Evolutionary conservation across 2,113 vertebrate species (phyloP), one percentile per base, ranked within the genome.

Genomic region (Pavo muticus): DNA sequence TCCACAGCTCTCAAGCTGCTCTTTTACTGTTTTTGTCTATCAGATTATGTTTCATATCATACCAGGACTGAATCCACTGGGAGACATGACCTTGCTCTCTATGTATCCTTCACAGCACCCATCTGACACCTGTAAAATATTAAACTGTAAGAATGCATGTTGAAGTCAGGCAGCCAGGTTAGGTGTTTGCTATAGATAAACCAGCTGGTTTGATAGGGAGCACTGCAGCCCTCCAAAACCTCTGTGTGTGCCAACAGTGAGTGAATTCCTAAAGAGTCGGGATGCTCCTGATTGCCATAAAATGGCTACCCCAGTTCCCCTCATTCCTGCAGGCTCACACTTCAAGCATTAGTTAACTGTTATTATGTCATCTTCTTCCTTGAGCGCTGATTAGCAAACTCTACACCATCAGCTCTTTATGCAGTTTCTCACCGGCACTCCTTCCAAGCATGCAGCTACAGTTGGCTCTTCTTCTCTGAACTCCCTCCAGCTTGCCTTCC

Each of bases 41-140:
- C 29, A 37, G 10, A 54, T 65, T 27, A 37, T 2, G 2, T 44
- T 74, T 44, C 39, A 3, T 91, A 89, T 79, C 52, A 37, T 7
- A 7, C 72, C 44, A 75, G 84, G 65, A 42, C 44, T 45, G 60
- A 80, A 81, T 45, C 50, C 69, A 5, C 4, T 29, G 30, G 35
- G 65, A 87, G 39, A 91, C 65, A 79, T 57, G 67, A 72, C 14
- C 1, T 75, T 93, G 74, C 67, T 84, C 59, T 91, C 77, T 35
- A 65, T 11, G 54, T 39, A 81, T 74, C 61, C 44, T 91, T 79
- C 70, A 57, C 25, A 94, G 63, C 48, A 67, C 30, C 30, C 59
- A 40, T 77, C 76, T 77, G 79, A 91, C 77, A 87, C 63, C 89
- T 92, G 94, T 92, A 89, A 96, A 97, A 97, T 93, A 97, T 95